Evolutionary conservation across 2,888 invertebrate genomes (phyloP).

Genomic region (Drosophila kanekoi): DNA sequence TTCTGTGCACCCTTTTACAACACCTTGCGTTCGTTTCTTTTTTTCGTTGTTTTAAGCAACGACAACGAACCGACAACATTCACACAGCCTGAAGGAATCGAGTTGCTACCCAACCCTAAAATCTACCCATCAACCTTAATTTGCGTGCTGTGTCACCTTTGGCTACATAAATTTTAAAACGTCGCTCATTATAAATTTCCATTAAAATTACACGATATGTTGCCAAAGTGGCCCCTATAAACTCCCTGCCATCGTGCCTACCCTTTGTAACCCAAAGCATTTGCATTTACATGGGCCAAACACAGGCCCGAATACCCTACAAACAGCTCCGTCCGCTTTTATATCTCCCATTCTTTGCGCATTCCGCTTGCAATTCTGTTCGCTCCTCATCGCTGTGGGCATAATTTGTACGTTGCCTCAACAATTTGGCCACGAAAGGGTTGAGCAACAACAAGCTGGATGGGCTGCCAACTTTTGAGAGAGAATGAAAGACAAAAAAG

Average conservation of each 20-base stretch:
- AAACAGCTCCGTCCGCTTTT: slow-evolving; percentile 22
- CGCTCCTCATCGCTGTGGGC: slow-evolving; percentile 63
- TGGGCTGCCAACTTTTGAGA: slow-evolving; percentile 50
- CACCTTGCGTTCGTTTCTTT: slow-evolving; percentile 53
- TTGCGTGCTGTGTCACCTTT: slow-evolving; percentile 74
- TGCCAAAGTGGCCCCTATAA: slow-evolving; percentile 25
- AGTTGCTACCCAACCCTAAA: slow-evolving; percentile 16
- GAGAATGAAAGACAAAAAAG: slow-evolving; percentile 3
- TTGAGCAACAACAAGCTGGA: slow-evolving; percentile 58
- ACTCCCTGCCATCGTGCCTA: slow-evolving; percentile 5
- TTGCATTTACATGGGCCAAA: slow-evolving; percentile 41
- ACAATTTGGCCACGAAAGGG: slow-evolving; percentile 76
- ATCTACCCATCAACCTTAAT: slow-evolving; percentile 45
- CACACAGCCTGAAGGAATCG: slow-evolving; percentile 62
- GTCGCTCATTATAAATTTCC: slow-evolving; percentile 80
- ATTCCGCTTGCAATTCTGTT: slow-evolving; percentile 42
- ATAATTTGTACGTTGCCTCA: slow-evolving; percentile 77
- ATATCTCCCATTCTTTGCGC: slow-evolving; percentile 15
- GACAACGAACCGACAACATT: slow-evolving; percentile 75
- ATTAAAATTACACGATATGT: slow-evolving; percentile 76
- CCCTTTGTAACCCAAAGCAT: slow-evolving; percentile 23
- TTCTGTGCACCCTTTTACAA: slow-evolving; percentile 56
- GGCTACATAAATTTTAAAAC: slow-evolving; percentile 66
- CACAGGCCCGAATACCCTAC: slow-evolving; percentile 6
- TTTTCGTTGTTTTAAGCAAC: slow-evolving; percentile 20